Base-by-base conservation (phyloP, 2,113 vertebrate genomes). In the Charina bottae region DNA sequence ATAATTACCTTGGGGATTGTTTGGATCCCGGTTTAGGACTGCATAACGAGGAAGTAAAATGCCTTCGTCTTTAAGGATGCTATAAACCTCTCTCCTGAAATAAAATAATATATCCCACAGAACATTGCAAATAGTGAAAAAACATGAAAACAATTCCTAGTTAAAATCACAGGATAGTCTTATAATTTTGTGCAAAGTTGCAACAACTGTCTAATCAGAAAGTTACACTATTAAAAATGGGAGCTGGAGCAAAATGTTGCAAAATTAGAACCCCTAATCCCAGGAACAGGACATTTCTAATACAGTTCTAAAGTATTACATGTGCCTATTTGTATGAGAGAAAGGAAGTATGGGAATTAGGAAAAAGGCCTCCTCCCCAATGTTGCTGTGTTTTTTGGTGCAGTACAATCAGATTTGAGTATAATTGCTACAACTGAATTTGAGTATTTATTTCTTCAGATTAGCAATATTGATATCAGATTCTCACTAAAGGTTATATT, bases 1-100 rank as follows among this genome's bases (percentile, higher is more conserved):
- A 94, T 24, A 86, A 54, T 95, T 97, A 99, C 98, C 98, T 96
- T 98, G 98, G 17, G 98, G 98, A 95, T 98, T 98, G 95, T 98
- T 98, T 93, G 98, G 98, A 96, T 99, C 98, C 92, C 98, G 96
- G 95, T 99, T 98, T 90, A 99, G 97, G 94, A 99, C 97, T 85
- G 98, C 98, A 49, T 98, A 99, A 89, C 98, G 98, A 93, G 98
- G 98, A 96, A 99, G 98, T 90, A 98, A 97, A 96, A 99, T 98
- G 42, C 98, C 98, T 96, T 99, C 98, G 84, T 98, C 98, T 95
- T 98, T 98, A 92, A 99, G 97, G 94, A 99, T 99, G 88, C 97
- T 94, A 87, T 99, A 99, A 24, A 99, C 98, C 95, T 98, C 98
- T 95, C 98, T 98, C 97, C 98, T 99, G 90, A 62, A 96, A 92